These are phyloP conservation scores for Orchestia grillus DNA, from an alignment of 1,140 invertebrate genomes.

Conservation along the genomic window DNA sequence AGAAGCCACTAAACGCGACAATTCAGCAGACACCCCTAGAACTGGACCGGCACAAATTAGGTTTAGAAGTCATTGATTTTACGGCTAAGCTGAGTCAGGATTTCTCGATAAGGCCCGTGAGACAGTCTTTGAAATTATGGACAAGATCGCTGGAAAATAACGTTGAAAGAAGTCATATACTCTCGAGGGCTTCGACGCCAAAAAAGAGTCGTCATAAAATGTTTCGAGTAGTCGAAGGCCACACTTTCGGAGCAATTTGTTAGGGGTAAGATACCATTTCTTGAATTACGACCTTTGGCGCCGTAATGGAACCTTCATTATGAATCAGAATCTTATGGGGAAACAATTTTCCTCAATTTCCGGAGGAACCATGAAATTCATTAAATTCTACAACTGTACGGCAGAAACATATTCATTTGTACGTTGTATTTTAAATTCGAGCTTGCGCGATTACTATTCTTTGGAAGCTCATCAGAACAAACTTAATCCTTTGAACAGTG, in stretches of 20 bases:
- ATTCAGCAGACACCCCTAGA: slow-evolving; percentile 52
- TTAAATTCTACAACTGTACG: neutral
- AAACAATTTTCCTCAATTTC: neutral
- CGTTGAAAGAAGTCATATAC: slow-evolving; percentile 47
- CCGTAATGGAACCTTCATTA: neutral
- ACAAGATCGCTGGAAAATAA: slow-evolving; percentile 48
- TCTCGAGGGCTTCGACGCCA: neutral
- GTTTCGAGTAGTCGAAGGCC: slow-evolving; percentile 45
- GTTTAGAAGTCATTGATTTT: slow-evolving; percentile 57
- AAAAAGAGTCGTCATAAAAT: slow-evolving; percentile 35
- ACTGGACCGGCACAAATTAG: slow-evolving; percentile 55
- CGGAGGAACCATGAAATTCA: neutral
- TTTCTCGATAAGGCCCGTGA: slow-evolving; percentile 55
- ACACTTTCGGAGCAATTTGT: neutral
- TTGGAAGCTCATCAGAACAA: too few relatives aligned
- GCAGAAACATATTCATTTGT: neutral
- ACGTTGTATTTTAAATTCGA: too few relatives aligned
- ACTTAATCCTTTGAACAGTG: too few relatives aligned
- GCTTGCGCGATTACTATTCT: too few relatives aligned
- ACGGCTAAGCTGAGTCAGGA: slow-evolving; percentile 53
- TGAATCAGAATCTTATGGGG: neutral
- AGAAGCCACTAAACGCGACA: slow-evolving; percentile 36
- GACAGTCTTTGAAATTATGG: slow-evolving; percentile 55
- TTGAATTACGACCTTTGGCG: neutral
- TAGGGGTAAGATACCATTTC: neutral